A percentile compares a stretch with the other conserved stretches of the same genome.
Conservation (phyloP, 2,797 vertebrate species). For the Pachyuromys duprasi region DNA sequence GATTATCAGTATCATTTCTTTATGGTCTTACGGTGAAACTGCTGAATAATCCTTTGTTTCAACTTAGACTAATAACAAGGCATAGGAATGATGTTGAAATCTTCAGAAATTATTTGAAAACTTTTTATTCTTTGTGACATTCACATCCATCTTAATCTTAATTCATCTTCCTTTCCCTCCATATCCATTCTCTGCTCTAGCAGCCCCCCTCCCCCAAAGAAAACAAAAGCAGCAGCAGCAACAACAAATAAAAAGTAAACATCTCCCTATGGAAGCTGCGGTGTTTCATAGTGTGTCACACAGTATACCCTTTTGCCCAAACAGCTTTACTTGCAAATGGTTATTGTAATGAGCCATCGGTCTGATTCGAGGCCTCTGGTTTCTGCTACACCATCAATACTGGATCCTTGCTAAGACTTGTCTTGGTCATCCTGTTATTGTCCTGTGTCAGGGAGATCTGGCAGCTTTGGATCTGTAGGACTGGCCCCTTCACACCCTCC, state of each 20-base stretch:
- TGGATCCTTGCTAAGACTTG: background rate
- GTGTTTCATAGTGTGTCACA: background rate
- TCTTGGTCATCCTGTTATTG: background rate
- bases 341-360: background rate
- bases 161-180: background rate
- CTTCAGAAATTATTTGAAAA: slow-evolving; percentile 34
- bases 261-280: background rate
- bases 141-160: background rate
- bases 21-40: slow-evolving; percentile 37
- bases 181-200: background rate
- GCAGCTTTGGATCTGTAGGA: background rate
- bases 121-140: background rate
- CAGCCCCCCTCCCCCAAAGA: background rate
- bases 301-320: background rate
- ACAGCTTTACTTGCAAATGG: background rate
- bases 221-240: background rate
- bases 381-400: background rate
- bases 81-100: slow-evolving; percentile 26
- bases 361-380: background rate
- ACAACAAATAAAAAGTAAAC: background rate
- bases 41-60: slow-evolving; percentile 44
- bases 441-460: background rate
- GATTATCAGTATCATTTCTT: slow-evolving; percentile 27
- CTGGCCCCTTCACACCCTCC: no score
- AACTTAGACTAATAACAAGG: slow-evolving; percentile 33